Percentiles rank a stretch among this genome's conserved stretches.
phyloP scores from a whole-genome alignment of 2,113 vertebrate species.

The Hippopotamus amphibius region DNA sequence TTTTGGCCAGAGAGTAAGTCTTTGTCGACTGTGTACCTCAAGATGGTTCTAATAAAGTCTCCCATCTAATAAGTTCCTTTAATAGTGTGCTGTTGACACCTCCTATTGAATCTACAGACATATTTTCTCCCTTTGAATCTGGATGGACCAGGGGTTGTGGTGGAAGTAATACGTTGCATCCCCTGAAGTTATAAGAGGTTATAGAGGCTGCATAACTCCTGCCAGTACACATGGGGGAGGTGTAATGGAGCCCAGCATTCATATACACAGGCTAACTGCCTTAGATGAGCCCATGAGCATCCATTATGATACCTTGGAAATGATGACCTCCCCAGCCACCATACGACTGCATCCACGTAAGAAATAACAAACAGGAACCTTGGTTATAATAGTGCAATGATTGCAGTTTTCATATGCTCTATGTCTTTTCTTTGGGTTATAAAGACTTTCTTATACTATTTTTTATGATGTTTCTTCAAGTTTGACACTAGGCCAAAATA shows the following conservation, averaged over 20 bases:
- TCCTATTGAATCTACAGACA: background rate
- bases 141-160: background rate
- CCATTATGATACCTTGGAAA: background rate
- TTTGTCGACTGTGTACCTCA: background rate
- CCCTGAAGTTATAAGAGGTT: background rate
- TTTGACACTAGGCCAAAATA: background rate
- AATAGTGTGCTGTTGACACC: background rate
- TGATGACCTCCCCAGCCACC: background rate
- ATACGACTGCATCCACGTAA: background rate
- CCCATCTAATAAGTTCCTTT: background rate
- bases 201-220: background rate
- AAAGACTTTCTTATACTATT: background rate
- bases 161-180: background rate
- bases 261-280: background rate
- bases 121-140: background rate
- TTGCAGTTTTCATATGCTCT: background rate
- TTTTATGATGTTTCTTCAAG: background rate
- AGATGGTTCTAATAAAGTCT: background rate
- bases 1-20: too few relatives aligned
- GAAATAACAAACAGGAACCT: background rate
- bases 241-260: background rate
- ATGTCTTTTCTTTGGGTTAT: background rate
- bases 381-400: too few relatives aligned
- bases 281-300: background rate
- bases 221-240: background rate